phyloP scores from a whole-genome alignment of 2,888 invertebrate genomes.

The Pachycephus smyrnensis region DNA sequence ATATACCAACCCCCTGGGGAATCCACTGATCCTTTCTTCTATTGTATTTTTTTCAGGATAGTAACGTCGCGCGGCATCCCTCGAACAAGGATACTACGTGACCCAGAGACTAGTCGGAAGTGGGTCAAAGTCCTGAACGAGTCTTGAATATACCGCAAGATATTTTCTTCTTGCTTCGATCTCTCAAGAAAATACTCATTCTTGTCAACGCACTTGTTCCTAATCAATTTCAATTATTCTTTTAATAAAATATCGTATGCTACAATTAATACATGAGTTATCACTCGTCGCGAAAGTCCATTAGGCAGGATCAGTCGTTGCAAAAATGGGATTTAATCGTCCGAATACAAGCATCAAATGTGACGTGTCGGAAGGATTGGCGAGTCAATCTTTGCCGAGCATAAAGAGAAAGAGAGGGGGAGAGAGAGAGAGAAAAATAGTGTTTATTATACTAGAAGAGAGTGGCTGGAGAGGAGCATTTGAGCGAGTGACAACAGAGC shows the following conservation, averaged over 20 bases:
- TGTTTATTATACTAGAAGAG: no score
- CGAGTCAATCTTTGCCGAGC: conserved; percentile 52
- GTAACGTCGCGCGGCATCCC: neutral
- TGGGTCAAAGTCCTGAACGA: neutral
- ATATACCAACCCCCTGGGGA: conserved; percentile 22
- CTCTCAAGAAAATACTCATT: neutral
- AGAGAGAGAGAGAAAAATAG: conserved; percentile 19
- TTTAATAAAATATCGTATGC: neutral
- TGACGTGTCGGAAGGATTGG: conserved; percentile 45
- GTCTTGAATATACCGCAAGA: neutral
- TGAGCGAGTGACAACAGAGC: no score
- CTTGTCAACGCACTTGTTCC: neutral
- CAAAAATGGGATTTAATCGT: no score
- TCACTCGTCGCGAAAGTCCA: no score
- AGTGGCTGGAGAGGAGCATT: no score
- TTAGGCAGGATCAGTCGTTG: no score
- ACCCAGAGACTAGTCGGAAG: neutral
- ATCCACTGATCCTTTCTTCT: conserved; percentile 1
- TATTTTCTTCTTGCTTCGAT: neutral
- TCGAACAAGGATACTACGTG: neutral
- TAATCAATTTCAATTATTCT: neutral
- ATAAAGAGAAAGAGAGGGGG: conserved; percentile 12
- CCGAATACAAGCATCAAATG: conserved; percentile 15
- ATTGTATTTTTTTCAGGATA: neutral
- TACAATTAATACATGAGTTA: neutral